Evolutionary conservation across 37 sponge, comb jelly and placozoan species (phyloP), one percentile per base, ranked within the genome.

Genomic region (Chondrilla cf. caribensis): DNA sequence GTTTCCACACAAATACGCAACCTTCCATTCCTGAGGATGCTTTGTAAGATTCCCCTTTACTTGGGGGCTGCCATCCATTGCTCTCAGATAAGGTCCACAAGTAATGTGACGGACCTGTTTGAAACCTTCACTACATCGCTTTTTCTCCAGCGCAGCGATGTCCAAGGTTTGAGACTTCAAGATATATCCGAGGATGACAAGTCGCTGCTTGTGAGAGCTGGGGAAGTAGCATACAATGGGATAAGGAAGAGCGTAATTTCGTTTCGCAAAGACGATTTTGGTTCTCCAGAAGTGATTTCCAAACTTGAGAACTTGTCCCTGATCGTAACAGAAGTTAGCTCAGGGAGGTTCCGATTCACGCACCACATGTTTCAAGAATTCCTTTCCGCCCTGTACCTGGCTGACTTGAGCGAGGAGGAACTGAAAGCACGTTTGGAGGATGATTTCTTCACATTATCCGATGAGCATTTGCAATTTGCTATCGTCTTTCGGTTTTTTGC

Each of bases 401-500:
- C 41, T 22, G 22, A 43, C 8, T 38, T 73, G 44, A n/a, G 15
- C n/a, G 42, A 40, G 1, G 25, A 73, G 2, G 44, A 39, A 24
- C 25, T 42, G 7, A 37, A 2, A 39, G 2, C 29, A 73, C 40
- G 41, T 73, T 25, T 39, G 38, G 25, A 40, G 44, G 25, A 36
- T 3, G 44, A 73, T 6, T 1, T 73, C 24, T 42, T 42, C 24
- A 15, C 21, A 25, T 1, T 43, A 40, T 73, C 76, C 25, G 41
- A 39, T 4, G 41, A n/a, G 11, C 29, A 37, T 36, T 39, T 43
- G 9, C 29, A 40, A 0, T 73, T 73, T 73, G 62, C 60, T 42
- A 58, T 60, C 31, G 64, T 58, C 40, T 80, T 58, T 47, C 60
- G 81, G 11, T 80, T 80, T 11, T 60, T 60, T 59, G 60, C 81